Conservation (phyloP, 2,888 invertebrate genomes). For the Abrostola triplasia region DNA sequence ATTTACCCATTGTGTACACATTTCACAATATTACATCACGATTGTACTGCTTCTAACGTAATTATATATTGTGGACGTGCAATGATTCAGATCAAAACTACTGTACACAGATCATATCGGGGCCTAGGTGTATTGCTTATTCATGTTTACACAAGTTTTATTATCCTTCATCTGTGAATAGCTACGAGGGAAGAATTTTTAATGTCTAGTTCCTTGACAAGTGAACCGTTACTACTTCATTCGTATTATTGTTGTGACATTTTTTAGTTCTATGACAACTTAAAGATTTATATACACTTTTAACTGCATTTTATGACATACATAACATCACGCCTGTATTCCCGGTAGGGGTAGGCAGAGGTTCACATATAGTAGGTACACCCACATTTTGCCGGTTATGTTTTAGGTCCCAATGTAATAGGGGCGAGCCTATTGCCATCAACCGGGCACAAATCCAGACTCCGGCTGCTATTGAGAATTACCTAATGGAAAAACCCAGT, state of each 20-base stretch:
- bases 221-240: conserved; percentile 29
- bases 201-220: conserved; percentile 36
- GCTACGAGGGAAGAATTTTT: conserved; percentile 45
- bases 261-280: neutral
- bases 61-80: conserved; percentile 22
- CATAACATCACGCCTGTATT: too few species aligned
- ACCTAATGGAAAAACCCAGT: too few species aligned
- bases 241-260: conserved; percentile 13
- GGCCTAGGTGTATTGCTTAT: conserved; percentile 40
- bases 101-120: conserved; percentile 44
- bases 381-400: too few species aligned
- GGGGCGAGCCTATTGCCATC: too few species aligned
- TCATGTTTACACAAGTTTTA: conserved; percentile 50
- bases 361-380: too few species aligned
- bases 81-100: conserved; percentile 45
- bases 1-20: conserved; percentile 14
- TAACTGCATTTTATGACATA: too few species aligned
- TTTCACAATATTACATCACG: conserved; percentile 37
- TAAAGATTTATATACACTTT: neutral
- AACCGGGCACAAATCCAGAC: too few species aligned
- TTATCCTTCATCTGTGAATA: conserved; percentile 44
- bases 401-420: too few species aligned
- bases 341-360: too few species aligned
- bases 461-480: too few species aligned
- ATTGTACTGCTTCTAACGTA: conserved; percentile 21